Base-by-base conservation (phyloP, 2,113 vertebrate species). In the Menidia beryllina region DNA sequence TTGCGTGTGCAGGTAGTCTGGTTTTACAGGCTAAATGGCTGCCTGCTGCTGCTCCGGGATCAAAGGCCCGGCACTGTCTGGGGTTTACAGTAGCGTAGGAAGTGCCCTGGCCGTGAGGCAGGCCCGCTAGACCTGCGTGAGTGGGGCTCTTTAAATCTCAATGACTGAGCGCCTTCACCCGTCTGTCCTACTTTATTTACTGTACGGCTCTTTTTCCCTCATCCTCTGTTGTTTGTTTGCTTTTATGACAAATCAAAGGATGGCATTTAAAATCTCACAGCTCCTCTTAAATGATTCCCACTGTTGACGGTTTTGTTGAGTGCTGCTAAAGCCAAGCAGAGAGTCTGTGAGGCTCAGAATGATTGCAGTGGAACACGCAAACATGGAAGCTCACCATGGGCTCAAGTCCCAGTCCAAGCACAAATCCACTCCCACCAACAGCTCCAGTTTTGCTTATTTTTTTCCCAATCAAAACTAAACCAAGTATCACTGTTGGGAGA, bases 71-170 rank as follows among this genome's bases (percentile, higher is more conserved):
- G 69, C 57, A 20, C 67, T 63, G 81, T 78, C 60, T 75, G 62
- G 45, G 69, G 73, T 88, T 89, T 83, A 81, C 87, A 88, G 88
- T 85, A 88, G 86, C 73, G 68, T 36, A 75, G 83, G 84, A 86
- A 87, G 79, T 79, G 77, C 59, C 48, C 69, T 85, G 85, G 81
- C 87, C 65, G 62, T 80, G 69, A 88, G 88, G 76, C 83, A 86
- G 68, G 25, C 26, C 34, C 66, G 63, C 56, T 34, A 66, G 75
- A 67, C 81, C 62, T 81, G 83, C 76, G 77, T 89, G 87, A 86
- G 87, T 79, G 41, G 82, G 49, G 21, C 78, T 86, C 73, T 81
- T 90, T 85, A 85, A 84, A 68, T 71, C 34, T 72, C 66, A 75
- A 58, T 67, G 54, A 74, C 55, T 51, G 41, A 36, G 24, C 39